Conservation (phyloP, 1,140 invertebrate species). For the Drosophila murphyi region DNA sequence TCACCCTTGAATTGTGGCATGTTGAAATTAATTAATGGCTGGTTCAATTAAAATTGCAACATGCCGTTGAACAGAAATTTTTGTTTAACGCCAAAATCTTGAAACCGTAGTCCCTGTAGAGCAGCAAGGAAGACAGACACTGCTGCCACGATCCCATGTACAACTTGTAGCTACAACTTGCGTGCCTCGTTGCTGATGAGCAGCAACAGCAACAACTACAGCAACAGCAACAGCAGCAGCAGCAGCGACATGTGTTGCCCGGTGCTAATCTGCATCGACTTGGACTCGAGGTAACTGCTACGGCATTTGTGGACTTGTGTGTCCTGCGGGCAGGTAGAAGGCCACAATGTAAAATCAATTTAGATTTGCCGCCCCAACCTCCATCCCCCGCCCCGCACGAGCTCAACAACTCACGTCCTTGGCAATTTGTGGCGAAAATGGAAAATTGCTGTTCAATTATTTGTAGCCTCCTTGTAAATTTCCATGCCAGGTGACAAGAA, state of each 20-base stretch:
- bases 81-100: slow-evolving; percentile 38
- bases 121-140: not conserved
- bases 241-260: slow-evolving; percentile 68
- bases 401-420: slow-evolving; percentile 63
- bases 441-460: slow-evolving; percentile 83
- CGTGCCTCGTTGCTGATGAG: slow-evolving; percentile 75
- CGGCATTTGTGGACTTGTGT: slow-evolving; percentile 49
- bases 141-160: slow-evolving; percentile 53
- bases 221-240: slow-evolving; percentile 19
- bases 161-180: slow-evolving; percentile 77
- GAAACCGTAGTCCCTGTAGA: not conserved
- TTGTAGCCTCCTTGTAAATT: slow-evolving; percentile 73
- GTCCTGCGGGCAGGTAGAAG: slow-evolving; percentile 62
- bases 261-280: slow-evolving; percentile 65
- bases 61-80: slow-evolving; percentile 71
- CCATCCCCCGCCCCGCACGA: not conserved
- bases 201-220: slow-evolving; percentile 40
- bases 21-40: slow-evolving; percentile 78
- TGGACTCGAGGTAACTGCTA: slow-evolving; percentile 20
- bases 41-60: slow-evolving; percentile 82
- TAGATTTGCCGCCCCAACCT: slow-evolving; percentile 37
- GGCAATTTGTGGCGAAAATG: slow-evolving; percentile 76
- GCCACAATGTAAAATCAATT: slow-evolving; percentile 72
- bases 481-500: slow-evolving; percentile 73
- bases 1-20: slow-evolving; percentile 34